Percentiles rank a stretch among this genome's conserved stretches.
These are phyloP conservation scores for Hexactinellida sp. DNA, from an alignment of 37 sponge, comb jelly and placozoan genomes.

Conservation along the genomic window DNA sequence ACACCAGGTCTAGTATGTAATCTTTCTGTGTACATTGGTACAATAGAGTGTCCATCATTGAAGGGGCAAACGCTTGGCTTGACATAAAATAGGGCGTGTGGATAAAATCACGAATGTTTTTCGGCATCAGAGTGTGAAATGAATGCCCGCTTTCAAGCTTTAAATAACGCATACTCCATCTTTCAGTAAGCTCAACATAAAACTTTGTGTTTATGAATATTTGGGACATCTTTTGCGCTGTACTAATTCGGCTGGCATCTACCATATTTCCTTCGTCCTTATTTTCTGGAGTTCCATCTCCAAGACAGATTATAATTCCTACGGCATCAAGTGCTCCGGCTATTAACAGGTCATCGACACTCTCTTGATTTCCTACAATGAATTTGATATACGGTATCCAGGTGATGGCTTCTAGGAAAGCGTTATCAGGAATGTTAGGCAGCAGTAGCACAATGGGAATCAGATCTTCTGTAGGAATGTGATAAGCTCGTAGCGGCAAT, in stretches of 20 bases:
- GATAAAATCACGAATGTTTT: not conserved
- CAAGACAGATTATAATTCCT: not conserved
- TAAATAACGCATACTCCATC: slow-evolving; percentile 1
- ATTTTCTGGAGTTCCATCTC: not conserved
- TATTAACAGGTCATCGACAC: not conserved
- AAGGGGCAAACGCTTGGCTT: slow-evolving; percentile 40
- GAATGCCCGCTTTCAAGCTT: not conserved
- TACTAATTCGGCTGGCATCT: not conserved
- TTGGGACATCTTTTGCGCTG: not conserved
- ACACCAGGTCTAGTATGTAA: slow-evolving; percentile 44
- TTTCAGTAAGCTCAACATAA: not conserved
- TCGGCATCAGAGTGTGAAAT: not conserved
- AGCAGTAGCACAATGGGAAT: slow-evolving; percentile 49
- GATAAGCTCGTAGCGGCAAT: slow-evolving; percentile 43
- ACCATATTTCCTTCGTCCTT: not conserved
- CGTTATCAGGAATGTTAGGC: slow-evolving; percentile 23
- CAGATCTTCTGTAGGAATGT: slow-evolving; percentile 25
- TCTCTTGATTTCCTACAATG: slow-evolving; percentile 23
- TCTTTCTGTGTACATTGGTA: slow-evolving; percentile 51
- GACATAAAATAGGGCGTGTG: slow-evolving; percentile 45
- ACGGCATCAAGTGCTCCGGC: slow-evolving; percentile 5
- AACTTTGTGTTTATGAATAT: not conserved
- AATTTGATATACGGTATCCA: slow-evolving; percentile 50
- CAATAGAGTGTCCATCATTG: slow-evolving; percentile 65
- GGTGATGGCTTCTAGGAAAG: slow-evolving; percentile 36